phyloP scores from a whole-genome alignment of 2,797 vertebrate genomes.

The Harpagifer antarcticus region DNA sequence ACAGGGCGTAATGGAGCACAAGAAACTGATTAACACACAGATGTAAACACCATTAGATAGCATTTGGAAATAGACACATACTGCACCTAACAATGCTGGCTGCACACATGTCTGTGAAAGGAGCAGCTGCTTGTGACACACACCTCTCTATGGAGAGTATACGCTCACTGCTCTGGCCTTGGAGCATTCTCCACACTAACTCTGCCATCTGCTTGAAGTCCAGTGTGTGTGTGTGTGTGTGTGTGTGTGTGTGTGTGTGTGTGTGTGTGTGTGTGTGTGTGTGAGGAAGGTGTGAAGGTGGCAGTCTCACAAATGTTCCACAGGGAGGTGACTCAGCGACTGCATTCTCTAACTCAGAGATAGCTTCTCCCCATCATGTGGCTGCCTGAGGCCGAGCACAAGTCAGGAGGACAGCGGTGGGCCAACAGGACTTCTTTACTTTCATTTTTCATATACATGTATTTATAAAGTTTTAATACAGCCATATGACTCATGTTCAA shows the following conservation, averaged over 20 bases:
- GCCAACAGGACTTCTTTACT: background rate
- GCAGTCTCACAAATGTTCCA: conserved; percentile 39
- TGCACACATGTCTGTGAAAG: conserved; percentile 15
- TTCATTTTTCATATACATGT: too few species aligned
- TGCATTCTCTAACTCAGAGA: conserved; percentile 21
- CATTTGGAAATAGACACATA: background rate
- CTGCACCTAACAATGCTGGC: background rate
- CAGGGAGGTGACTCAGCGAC: conserved; percentile 50
- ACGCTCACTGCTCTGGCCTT: conserved; percentile 29
- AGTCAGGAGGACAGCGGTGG: background rate
- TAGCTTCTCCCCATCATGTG: conserved; percentile 33
- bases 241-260: background rate
- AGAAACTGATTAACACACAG: conserved; percentile 8
- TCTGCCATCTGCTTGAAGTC: conserved; percentile 64
- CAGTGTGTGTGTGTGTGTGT: conserved; percentile 9
- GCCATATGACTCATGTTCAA: background rate
- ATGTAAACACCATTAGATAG: background rate
- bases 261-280: background rate
- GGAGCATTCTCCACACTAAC: conserved; percentile 25
- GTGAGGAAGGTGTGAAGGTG: conserved; percentile 48
- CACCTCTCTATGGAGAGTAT: background rate
- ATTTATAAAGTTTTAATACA: background rate
- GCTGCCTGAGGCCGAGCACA: conserved; percentile 26
- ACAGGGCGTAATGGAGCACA: background rate
- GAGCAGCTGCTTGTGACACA: conserved; percentile 38